Evolutionary conservation across 2,888 invertebrate genomes (phyloP), one percentile per base, ranked within the genome.

Genomic region (Yponomeuta evonymella): DNA sequence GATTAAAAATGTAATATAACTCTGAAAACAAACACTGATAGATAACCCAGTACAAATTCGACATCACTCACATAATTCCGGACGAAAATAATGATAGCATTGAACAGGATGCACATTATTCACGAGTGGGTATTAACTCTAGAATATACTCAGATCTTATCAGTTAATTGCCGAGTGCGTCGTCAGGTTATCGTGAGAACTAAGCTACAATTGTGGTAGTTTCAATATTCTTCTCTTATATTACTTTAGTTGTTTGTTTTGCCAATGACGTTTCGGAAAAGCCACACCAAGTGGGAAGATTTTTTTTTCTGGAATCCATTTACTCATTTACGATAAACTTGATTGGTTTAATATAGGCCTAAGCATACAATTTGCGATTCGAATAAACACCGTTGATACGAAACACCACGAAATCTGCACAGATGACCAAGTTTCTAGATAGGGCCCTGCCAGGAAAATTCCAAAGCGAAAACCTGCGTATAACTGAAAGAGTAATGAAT

Each of bases 401-500:
- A 43, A 8, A 8, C 6, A 43, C 43, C 8, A 43, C 43, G 43
- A 43, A 8, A 43, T 43, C 6, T 43, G 43, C 43, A 9, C 43
- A 43, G 43, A 5, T 43, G 4, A 58, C 15, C 15, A 58, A 58
- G 51, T 58, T 58, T 58, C 51, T 58, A 12, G 12, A 58, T 15
- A 58, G 12, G 30, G 65, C 9, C 65, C 33, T 6, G 29, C n/a
- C 29, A 12, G 65, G 33, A 64, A 65, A 29, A 29, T 10, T 4
- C 65, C 65, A 65, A 65, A 65, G 33, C 33, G 65, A 65, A 29
- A 65, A 12, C 33, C 51, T 15, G 29, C 11, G 65, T 33, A 65
- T 65, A 65, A 65, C 65, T 65, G 29, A 58, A 33, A 29, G 29
- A 29, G 33, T 65, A 65, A 30, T 48, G 33, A 67, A 67, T 67